Evolutionary conservation across 1,140 invertebrate genomes (phyloP).

Genomic region (Acromyrmex heyeri): DNA sequence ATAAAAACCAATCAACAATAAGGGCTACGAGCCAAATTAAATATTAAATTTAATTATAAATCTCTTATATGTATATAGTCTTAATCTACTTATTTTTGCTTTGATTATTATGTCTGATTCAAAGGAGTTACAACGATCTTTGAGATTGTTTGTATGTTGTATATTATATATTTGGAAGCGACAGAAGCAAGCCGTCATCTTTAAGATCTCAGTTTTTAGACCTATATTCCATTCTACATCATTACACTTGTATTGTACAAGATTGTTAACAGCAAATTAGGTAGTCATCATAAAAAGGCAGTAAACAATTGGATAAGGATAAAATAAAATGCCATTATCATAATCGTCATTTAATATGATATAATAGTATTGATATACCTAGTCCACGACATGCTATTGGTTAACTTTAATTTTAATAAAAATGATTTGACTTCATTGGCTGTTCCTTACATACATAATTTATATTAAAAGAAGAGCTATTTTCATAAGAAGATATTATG

Average conservation of each 20-base stretch:
- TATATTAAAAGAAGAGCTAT: neutral
- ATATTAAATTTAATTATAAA: too few relatives aligned
- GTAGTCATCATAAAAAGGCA: constrained; percentile 1
- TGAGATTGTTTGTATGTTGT: neutral
- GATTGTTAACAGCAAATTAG: constrained; percentile 3
- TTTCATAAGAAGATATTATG: neutral
- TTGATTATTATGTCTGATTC: neutral
- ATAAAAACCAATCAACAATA: too few relatives aligned
- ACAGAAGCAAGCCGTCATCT: neutral
- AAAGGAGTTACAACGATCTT: neutral
- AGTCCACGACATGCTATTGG: neutral
- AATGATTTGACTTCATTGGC: neutral
- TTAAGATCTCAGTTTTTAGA: neutral
- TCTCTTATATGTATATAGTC: too few relatives aligned
- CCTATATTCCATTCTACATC: neutral
- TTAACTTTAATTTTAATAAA: constrained; percentile 1
- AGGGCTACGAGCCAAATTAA: too few relatives aligned
- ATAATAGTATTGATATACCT: neutral
- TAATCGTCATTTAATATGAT: neutral
- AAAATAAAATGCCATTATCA: constrained; percentile 2
- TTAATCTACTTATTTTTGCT: neutral
- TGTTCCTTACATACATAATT: neutral
- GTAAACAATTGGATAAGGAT: neutral
- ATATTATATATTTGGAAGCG: neutral
- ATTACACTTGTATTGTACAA: neutral